Base-by-base conservation (phyloP, 1,140 invertebrate genomes). In the Matsumurasca onukii region DNA sequence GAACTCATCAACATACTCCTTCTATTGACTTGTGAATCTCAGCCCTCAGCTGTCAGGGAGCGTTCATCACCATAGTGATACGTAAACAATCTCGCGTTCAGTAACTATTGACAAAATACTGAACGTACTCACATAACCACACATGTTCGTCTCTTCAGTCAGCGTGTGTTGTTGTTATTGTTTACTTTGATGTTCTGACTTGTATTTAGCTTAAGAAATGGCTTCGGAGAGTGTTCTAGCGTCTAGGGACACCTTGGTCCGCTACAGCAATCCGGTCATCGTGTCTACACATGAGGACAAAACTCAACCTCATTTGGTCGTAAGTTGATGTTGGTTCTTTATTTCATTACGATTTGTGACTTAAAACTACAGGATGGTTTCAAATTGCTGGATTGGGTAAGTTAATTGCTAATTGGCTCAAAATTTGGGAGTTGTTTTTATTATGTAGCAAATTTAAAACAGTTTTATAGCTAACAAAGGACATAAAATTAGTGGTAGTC, bases 201-300 rank as follows among this genome's bases (percentile, higher is more conserved):
- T n/a, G n/a, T n/a, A n/a, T n/a, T n/a, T n/a, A 22, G 9, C 12
- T n/a, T 31, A 45, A 66, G 3, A 20, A 5, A 69, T 69, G 68
- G 68, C 31, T 13, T 27, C 31, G 22, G 68, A 69, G 39, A 65
- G 62, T 65, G 62, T 65, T 1, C 27, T 65, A 17, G 39, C 24
- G 31, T 65, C 62, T 5, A 1, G 62, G 2, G 62, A 65, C 39
- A 65, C 62, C 9, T 27, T 65, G 22, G 62, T 65, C 17, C 31
- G 62, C 1, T 65, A 65, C 39, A 31, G 62, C n/a, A 65, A 65
- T 48, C 62, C 62, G 12, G 31, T 65, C 12, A 24, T 65, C 2
- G 62, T 65, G 5, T 48, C 31, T 1, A 65, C 20, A 65, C 62
- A 48, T 25, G 34, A 17, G 17, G 62, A 65, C 9, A 65, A 48